Evolutionary conservation across 2,797 vertebrate genomes (phyloP).

Genomic region (Masticophis lateralis): DNA sequence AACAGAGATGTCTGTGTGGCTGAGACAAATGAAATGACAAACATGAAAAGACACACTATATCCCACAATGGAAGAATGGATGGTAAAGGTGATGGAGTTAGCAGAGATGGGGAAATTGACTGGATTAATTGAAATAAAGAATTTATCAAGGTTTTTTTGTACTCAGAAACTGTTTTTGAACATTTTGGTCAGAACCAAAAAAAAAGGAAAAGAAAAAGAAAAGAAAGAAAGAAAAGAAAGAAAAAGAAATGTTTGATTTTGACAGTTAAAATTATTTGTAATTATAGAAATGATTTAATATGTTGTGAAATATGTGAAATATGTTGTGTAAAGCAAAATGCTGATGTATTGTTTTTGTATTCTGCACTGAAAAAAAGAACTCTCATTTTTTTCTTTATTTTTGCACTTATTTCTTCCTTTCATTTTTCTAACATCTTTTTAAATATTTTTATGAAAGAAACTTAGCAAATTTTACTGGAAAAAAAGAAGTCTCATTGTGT

Average conservation of each 20-base stretch:
- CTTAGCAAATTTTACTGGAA: neutral
- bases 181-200: neutral
- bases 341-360: neutral
- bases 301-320: neutral
- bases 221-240: no score
- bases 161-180: neutral
- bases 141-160: neutral
- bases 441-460: neutral
- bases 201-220: neutral
- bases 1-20: neutral
- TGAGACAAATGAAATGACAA: neutral
- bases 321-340: neutral
- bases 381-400: neutral
- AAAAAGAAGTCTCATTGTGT: neutral
- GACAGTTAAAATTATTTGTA: neutral
- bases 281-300: neutral
- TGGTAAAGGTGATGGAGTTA: neutral
- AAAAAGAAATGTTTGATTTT: neutral
- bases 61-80: neutral
- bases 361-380: neutral
- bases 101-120: neutral
- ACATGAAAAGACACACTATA: neutral
- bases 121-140: neutral
- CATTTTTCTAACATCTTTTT: neutral
- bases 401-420: neutral